Evolutionary conservation across 1,140 invertebrate species (phyloP), one percentile per base, ranked within the genome.

Genomic region (Halictus rubicundus): DNA sequence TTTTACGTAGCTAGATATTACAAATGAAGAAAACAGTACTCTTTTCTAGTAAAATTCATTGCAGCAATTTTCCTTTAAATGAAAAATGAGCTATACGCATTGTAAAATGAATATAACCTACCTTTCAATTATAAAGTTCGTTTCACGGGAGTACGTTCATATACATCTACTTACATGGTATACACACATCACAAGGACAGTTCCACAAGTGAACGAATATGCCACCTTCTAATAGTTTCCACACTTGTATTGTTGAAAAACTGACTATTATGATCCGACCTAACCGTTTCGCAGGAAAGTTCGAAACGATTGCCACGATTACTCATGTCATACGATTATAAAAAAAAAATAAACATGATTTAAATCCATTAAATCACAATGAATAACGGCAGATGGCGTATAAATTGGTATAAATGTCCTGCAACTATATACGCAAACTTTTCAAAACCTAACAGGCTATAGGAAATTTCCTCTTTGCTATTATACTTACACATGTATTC

Each of bases 41-140:
- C 8, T 46, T 46, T 10, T 4, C 37, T 10, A 63, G 39, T n/a
- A 19, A 27, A 64, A 54, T 9, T 42, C 21, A 0, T 63, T 52
- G 10, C 7, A 27, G 25, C 2, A 21, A 54, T 39, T 25, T 19
- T 52, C 3, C 9, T 0, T 21, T 63, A 16, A 0, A 64, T 32
- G 2, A 0, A n/a, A 49, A 54, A 64, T 27, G 21, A 52, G 54
- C 32, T 27, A 64, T 68, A 19, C 16, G 10, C 25, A 12, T 60
- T 49, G 32, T 57, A 76, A 69, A 80, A 69, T 76, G 49, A 63
- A 76, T 75, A 80, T 76, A 80, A 80, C 78, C 73, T 80, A 80
- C 73, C 73, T 64, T 57, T 80, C 60, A 63, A 49, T 63, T 68
- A 76, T 57, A 76, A 64, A 63, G 54, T 76, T 80, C 64, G 59